A percentile compares a stretch with the other conserved stretches of the same genome.
Conservation (phyloP, 92 coral and sea anemone genomes). For the Metridium senile region DNA sequence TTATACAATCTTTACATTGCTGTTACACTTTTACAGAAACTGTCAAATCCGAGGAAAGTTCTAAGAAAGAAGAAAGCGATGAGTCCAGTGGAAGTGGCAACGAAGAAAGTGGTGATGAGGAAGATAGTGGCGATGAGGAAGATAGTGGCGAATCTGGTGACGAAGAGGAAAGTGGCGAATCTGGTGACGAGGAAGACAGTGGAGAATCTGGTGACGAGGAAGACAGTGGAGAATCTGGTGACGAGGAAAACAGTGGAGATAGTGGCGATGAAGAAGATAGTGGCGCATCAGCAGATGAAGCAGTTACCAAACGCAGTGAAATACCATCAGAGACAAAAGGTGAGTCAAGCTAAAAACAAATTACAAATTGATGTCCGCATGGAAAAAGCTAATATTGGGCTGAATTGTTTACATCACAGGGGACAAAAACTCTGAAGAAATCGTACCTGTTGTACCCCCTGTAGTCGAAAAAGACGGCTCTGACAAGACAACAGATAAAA, state of each 20-base stretch:
- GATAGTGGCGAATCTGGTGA: constrained; percentile 39
- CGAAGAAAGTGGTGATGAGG: constrained; percentile 42
- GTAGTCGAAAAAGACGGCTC: too few species aligned
- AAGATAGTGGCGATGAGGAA: constrained; percentile 23
- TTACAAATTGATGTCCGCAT: not conserved
- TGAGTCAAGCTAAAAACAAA: too few species aligned
- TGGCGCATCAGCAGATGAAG: constrained; percentile 42
- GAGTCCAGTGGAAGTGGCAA: constrained; percentile 49
- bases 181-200: constrained; percentile 30
- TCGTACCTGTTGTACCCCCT: not conserved
- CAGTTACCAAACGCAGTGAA: constrained; percentile 48
- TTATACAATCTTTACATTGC: too few species aligned
- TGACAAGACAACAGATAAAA: not conserved
- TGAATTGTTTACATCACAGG: not conserved
- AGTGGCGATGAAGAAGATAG: constrained; percentile 20
- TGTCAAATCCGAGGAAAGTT: constrained; percentile 43
- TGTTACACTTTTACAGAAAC: not conserved
- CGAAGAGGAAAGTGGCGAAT: constrained; percentile 34
- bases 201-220: constrained; percentile 40
- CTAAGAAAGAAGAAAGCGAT: constrained; percentile 24
- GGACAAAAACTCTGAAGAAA: not conserved
- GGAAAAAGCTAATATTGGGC: not conserved
- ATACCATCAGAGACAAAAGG: constrained; percentile 38
- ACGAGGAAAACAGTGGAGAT: constrained; percentile 21
- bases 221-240: constrained; percentile 37